Evolutionary conservation across 2,113 vertebrate species (phyloP).

Genomic region (Lates calcarifer): DNA sequence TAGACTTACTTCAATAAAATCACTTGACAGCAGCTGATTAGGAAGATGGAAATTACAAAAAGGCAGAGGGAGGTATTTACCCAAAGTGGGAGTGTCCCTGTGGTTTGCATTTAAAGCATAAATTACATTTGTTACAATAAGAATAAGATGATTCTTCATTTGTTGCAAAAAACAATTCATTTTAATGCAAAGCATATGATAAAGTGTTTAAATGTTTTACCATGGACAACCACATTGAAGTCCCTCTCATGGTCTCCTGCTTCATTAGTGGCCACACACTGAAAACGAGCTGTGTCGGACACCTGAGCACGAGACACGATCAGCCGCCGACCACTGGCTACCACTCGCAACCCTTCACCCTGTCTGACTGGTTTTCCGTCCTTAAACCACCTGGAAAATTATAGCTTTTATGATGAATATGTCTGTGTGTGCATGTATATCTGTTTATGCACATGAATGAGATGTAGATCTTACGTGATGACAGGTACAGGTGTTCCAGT

Average conservation of each 20-base stretch:
- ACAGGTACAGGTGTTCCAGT: slow-evolving; percentile 88
- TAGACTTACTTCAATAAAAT: slow-evolving; percentile 1
- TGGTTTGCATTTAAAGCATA: slow-evolving; percentile 55
- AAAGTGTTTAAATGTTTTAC: slow-evolving; percentile 77
- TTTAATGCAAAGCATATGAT: background rate
- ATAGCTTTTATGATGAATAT: background rate
- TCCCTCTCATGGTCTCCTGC: slow-evolving; percentile 89
- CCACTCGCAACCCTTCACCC: slow-evolving; percentile 83
- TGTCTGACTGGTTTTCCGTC: slow-evolving; percentile 86
- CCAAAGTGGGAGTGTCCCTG: slow-evolving; percentile 33
- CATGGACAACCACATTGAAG: slow-evolving; percentile 93
- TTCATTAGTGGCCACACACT: slow-evolving; percentile 91
- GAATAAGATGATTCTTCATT: background rate
- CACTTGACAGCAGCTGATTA: background rate
- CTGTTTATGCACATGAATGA: background rate
- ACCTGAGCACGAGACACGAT: slow-evolving; percentile 89
- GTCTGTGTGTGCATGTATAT: background rate
- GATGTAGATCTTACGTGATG: slow-evolving; percentile 87
- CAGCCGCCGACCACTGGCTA: slow-evolving; percentile 88
- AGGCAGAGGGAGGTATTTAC: slow-evolving; percentile 42
- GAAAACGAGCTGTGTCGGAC: slow-evolving; percentile 91
- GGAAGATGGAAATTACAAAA: background rate
- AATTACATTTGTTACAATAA: slow-evolving; percentile 6
- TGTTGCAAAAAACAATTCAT: background rate
- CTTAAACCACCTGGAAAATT: slow-evolving; percentile 91